These are phyloP conservation scores for Drosophila chauvacae DNA, from an alignment of 1,140 invertebrate genomes.

Conservation along the genomic window DNA sequence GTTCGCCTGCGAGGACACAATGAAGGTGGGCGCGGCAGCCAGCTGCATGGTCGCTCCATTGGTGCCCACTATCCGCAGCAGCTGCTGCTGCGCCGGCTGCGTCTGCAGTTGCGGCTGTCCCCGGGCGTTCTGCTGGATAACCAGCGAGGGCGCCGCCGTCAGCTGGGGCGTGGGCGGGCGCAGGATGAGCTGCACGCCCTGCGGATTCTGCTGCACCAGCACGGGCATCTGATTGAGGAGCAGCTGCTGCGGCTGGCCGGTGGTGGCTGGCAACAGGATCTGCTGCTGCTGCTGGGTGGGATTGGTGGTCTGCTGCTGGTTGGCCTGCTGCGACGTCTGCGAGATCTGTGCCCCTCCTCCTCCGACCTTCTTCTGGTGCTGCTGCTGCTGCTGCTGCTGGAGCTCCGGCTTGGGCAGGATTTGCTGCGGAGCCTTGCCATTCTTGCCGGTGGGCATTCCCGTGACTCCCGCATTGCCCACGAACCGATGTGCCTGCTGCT, in stretches of 20 bases:
- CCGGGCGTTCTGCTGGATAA: conserved; percentile 82
- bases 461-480: conserved; percentile 59
- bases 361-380: conserved; percentile 46
- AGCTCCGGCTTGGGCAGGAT: conserved; percentile 80
- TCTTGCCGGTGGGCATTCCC: conserved; percentile 62
- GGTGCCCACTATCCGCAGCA: conserved; percentile 85
- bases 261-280: conserved; percentile 78
- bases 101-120: conserved; percentile 78
- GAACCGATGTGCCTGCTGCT: conserved; percentile 65
- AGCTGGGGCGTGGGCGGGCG: conserved; percentile 85
- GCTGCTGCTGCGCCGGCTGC: conserved; percentile 85
- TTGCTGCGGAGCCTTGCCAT: conserved; percentile 76
- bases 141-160: conserved; percentile 84
- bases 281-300: conserved; percentile 62
- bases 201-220: conserved; percentile 84
- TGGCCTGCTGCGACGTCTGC: conserved; percentile 71
- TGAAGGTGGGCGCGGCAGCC: conserved; percentile 83
- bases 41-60: conserved; percentile 85
- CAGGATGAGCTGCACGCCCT: conserved; percentile 86
- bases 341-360: conserved; percentile 64
- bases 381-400: conserved; percentile 37
- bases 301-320: conserved; percentile 61
- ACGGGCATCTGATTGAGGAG: conserved; percentile 84
- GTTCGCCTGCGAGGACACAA: conserved; percentile 84
- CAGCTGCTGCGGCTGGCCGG: conserved; percentile 73